These are phyloP conservation scores for Ramazzottius varieornatus DNA, from an alignment of 2,888 invertebrate genomes.

Conservation along the genomic window DNA sequence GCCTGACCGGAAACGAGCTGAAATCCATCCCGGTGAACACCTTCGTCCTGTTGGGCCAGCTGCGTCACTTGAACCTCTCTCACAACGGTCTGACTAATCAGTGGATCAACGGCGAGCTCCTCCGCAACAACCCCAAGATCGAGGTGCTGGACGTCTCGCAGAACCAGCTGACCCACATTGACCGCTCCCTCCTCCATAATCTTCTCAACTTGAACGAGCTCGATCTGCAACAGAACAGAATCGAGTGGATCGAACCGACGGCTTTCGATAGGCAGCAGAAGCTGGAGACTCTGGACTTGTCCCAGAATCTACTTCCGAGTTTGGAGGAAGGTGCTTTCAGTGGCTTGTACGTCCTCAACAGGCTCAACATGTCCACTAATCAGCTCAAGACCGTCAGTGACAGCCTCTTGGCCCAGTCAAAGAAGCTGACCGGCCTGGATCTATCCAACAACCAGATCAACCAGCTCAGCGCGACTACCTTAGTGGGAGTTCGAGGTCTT, in stretches of 20 bases:
- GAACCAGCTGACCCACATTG: slow-evolving; percentile 6
- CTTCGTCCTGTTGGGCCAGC: slow-evolving; percentile 53
- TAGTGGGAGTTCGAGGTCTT: slow-evolving; percentile 35
- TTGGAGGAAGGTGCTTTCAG: slow-evolving; percentile 8
- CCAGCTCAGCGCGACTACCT: slow-evolving; percentile 51
- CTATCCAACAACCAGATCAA: slow-evolving; percentile 54
- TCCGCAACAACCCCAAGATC: slow-evolving; percentile 33
- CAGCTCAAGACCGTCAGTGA: slow-evolving; percentile 6
- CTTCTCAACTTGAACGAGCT: slow-evolving; percentile 4
- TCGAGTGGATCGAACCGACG: slow-evolving; percentile 3
- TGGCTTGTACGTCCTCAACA: slow-evolving; percentile 9
- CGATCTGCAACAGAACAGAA: slow-evolving; percentile 7
- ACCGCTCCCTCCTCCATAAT: not conserved
- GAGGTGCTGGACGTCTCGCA: slow-evolving; percentile 5
- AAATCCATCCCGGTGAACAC: slow-evolving; percentile 55
- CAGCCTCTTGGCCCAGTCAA: slow-evolving; percentile 26
- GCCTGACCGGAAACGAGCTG: slow-evolving; percentile 68
- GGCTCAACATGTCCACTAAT: slow-evolving; percentile 10
- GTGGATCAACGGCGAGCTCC: slow-evolving; percentile 59
- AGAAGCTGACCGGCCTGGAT: slow-evolving; percentile 58
- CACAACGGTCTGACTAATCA: slow-evolving; percentile 57
- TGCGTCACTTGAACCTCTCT: slow-evolving; percentile 54
- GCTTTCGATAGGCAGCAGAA: slow-evolving; percentile 5
- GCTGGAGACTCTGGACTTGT: slow-evolving; percentile 4
- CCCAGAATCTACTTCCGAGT: slow-evolving; percentile 3